Conservation (phyloP, 2,888 invertebrate species). For the Luperina nickerlii region DNA sequence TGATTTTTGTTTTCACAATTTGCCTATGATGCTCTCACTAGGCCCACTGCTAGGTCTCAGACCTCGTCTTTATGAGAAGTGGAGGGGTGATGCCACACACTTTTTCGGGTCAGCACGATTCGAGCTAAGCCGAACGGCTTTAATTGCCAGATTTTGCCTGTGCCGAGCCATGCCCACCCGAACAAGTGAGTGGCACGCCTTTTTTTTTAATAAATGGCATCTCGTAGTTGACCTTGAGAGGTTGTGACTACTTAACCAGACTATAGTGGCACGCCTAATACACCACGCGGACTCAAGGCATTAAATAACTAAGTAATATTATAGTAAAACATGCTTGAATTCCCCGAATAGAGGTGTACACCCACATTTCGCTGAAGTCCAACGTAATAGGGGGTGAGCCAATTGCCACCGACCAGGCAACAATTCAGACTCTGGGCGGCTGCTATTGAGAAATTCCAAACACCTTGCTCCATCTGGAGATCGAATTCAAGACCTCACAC, state of each 20-base stretch:
- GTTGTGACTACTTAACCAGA: too few relatives aligned
- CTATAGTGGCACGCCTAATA: too few relatives aligned
- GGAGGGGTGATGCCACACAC: not conserved
- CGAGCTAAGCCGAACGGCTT: not conserved
- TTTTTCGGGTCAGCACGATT: not conserved
- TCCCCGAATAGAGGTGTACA: not conserved
- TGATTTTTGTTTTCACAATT: constrained; percentile 18
- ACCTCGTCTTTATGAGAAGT: not conserved
- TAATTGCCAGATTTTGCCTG: not conserved
- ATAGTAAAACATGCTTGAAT: not conserved
- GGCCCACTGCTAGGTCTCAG: not conserved
- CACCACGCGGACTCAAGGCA: too few relatives aligned
- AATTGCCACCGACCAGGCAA: not conserved
- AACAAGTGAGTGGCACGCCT: not conserved
- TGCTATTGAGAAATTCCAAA: not conserved
- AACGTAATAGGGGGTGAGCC: too few relatives aligned
- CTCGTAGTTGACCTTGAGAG: too few relatives aligned
- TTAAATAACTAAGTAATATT: too few relatives aligned
- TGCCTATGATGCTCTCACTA: not conserved
- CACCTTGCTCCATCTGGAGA: not conserved
- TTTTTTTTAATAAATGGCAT: too few relatives aligned
- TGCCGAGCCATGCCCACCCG: not conserved
- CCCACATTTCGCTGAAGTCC: too few relatives aligned
- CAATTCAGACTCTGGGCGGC: not conserved
- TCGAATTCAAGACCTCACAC: not conserved